These are phyloP conservation scores for Pocillopora grandis DNA, from an alignment of 92 coral and sea anemone species.

Conservation along the genomic window DNA sequence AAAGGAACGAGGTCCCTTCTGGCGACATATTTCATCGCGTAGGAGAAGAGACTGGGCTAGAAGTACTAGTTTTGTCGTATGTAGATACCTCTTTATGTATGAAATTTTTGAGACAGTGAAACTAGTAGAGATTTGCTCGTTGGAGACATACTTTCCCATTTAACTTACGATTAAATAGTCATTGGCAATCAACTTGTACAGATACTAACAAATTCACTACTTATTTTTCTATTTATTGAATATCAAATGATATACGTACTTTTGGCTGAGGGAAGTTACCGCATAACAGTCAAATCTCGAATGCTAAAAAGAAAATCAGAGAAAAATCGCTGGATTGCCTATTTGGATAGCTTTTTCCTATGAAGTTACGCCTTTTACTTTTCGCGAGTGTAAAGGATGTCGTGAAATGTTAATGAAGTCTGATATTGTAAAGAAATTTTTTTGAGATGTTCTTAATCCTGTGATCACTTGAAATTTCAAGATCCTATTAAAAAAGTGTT, in stretches of 20 bases:
- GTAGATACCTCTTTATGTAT: slow-evolving; percentile 12
- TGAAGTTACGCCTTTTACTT: too few species aligned
- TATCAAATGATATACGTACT: slow-evolving; percentile 16
- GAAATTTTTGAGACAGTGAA: slow-evolving; percentile 1
- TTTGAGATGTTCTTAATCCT: too few species aligned
- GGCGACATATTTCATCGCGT: background rate
- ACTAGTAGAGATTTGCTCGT: background rate
- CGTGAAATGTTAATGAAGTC: too few species aligned
- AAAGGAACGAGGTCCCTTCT: background rate
- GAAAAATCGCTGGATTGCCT: background rate
- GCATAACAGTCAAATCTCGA: background rate
- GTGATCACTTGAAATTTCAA: too few species aligned
- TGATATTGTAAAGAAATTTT: too few species aligned
- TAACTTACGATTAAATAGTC: slow-evolving; percentile 1
- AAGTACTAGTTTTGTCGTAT: background rate
- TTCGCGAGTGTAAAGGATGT: too few species aligned
- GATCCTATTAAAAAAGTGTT: too few species aligned
- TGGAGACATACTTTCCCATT: background rate
- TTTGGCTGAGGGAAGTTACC: background rate
- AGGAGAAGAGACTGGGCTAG: too few species aligned
- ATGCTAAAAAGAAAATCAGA: background rate
- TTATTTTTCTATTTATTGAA: slow-evolving; percentile 38
- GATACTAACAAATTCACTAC: background rate
- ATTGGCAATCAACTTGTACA: slow-evolving; percentile 8
- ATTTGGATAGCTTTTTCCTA: too few species aligned